Evolutionary conservation across 2,113 vertebrate species (phyloP).

Genomic region (Alethe diademata): DNA sequence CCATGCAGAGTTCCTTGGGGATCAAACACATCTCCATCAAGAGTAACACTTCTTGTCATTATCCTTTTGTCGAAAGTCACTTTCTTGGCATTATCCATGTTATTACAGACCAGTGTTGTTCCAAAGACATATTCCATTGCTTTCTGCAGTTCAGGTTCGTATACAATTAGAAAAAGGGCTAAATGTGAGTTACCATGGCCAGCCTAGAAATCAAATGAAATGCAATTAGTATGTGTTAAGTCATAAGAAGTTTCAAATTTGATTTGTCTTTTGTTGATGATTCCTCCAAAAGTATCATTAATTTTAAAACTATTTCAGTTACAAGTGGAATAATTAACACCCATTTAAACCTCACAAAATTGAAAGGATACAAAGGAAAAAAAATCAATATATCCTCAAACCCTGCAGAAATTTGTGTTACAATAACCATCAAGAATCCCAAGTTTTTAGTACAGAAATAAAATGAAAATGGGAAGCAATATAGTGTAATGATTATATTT

Average conservation of each 20-base stretch:
- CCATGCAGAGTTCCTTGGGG: constrained; percentile 94
- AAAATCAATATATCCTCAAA: background rate
- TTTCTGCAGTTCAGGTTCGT: constrained; percentile 86
- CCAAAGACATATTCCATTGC: constrained; percentile 98
- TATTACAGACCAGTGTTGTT: constrained; percentile 86
- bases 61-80: constrained; percentile 91
- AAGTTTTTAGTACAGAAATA: background rate
- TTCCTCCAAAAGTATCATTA: background rate
- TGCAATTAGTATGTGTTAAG: background rate
- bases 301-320: background rate
- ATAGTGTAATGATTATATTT: background rate
- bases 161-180: constrained; percentile 85
- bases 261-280: background rate
- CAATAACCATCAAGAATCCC: background rate
- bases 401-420: background rate
- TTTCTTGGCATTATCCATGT: constrained; percentile 89
- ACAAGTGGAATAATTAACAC: background rate
- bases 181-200: constrained; percentile 80
- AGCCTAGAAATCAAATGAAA: constrained; percentile 73
- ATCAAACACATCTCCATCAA: constrained; percentile 91
- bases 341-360: background rate
- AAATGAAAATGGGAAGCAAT: background rate
- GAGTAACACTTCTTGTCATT: constrained; percentile 88
- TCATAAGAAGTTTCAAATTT: background rate
- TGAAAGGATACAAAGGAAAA: background rate